These are phyloP conservation scores for Coregonus sp. DNA, from an alignment of 2,797 vertebrate species.

Conservation along the genomic window DNA sequence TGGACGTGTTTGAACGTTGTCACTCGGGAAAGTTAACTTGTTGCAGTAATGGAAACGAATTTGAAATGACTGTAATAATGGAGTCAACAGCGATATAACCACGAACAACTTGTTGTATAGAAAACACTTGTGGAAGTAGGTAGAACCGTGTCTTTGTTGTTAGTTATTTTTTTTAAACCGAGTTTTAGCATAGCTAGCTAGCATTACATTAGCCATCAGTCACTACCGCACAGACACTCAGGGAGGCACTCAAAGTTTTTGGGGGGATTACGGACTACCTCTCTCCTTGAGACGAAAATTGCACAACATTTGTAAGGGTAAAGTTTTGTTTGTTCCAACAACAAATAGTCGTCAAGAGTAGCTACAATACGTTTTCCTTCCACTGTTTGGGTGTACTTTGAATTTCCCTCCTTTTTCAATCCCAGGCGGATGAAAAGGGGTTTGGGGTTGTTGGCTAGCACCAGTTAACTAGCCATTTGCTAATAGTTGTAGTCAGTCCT, in stretches of 20 bases:
- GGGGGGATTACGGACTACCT: conserved; percentile 10
- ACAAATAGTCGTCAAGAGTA: background rate
- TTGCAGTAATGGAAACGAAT: conserved; percentile 56
- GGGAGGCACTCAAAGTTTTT: conserved; percentile 12
- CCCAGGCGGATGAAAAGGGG: conserved; percentile 14
- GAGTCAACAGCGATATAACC: background rate
- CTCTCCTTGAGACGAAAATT: background rate
- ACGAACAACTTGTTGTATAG: background rate
- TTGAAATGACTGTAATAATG: background rate
- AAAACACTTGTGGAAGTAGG: conserved; percentile 23
- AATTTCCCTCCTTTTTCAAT: conserved; percentile 79
- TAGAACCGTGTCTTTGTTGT: background rate
- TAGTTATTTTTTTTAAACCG: background rate
- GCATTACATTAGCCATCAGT: conserved; percentile 23
- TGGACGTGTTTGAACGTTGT: conserved; percentile 30
- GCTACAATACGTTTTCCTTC: background rate
- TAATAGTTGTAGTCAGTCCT: background rate
- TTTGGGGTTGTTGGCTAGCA: background rate
- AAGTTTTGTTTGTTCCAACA: background rate
- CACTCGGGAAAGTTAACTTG: conserved; percentile 29
- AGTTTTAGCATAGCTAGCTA: conserved; percentile 7
- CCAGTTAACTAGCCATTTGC: background rate
- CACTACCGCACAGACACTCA: conserved; percentile 14
- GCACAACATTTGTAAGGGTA: background rate
- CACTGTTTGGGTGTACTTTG: conserved; percentile 55